Evolutionary conservation across 2,113 vertebrate genomes (phyloP).

Genomic region (Ellobius talpinus): DNA sequence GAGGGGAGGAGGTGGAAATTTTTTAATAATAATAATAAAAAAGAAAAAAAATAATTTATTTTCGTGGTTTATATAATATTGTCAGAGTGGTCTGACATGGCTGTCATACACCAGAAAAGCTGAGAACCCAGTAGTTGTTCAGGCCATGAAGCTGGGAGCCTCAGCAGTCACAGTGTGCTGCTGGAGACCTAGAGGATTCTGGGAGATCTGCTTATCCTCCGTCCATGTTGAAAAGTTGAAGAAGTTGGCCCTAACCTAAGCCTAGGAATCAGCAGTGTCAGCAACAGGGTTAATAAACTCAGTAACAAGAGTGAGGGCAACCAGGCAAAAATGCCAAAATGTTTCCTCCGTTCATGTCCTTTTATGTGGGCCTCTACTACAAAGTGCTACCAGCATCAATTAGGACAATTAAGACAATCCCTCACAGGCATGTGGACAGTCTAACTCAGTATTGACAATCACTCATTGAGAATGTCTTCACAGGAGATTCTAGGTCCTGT

Average conservation of each 20-base stretch:
- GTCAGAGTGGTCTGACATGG: neutral
- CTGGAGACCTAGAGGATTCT: neutral
- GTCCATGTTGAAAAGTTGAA: neutral
- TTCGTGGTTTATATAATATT: no score
- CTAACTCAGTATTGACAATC: neutral
- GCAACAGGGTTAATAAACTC: neutral
- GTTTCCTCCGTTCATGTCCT: neutral
- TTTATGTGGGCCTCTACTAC: neutral
- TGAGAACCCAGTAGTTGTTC: neutral
- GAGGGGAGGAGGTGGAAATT: no score
- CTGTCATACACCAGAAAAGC: neutral
- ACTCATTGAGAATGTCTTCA: neutral
- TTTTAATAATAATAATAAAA: no score
- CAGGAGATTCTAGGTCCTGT: neutral
- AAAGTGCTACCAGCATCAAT: neutral
- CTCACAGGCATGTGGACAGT: neutral
- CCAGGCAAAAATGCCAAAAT: neutral
- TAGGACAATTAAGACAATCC: neutral
- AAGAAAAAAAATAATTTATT: no score
- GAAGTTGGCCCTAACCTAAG: neutral
- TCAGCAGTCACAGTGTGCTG: neutral
- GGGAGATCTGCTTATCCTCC: neutral
- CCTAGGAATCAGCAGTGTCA: neutral
- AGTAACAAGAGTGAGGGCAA: neutral
- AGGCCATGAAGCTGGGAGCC: neutral